Conservation (phyloP, 2,113 vertebrate species). For the Scomber colias region DNA sequence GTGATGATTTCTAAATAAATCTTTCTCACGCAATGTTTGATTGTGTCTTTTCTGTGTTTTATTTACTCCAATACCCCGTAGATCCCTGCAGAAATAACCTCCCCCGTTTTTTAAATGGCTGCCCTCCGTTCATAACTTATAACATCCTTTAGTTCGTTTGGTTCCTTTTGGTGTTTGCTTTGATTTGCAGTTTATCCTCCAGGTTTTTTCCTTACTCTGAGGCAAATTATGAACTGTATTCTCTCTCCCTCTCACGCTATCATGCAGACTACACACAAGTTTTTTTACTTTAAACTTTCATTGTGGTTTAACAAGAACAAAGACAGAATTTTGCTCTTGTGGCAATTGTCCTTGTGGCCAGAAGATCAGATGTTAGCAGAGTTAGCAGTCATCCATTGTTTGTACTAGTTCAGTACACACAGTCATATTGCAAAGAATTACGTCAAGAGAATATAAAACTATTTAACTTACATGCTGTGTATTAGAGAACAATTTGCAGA, state of each 20-base stretch:
- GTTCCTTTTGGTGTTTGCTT: slow-evolving; percentile 35
- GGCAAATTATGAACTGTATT: slow-evolving; percentile 23
- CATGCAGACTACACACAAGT: slow-evolving; percentile 32
- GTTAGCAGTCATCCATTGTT: slow-evolving; percentile 13
- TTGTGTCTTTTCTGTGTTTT: slow-evolving; percentile 9
- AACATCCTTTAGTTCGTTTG: slow-evolving; percentile 26
- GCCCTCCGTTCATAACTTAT: slow-evolving; percentile 1
- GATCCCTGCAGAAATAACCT: background rate
- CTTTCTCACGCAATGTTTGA: background rate
- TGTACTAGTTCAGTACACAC: slow-evolving; percentile 6
- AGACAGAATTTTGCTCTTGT: slow-evolving; percentile 42
- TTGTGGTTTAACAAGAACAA: slow-evolving; percentile 24
- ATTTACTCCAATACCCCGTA: background rate
- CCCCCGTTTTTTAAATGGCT: too few relatives aligned
- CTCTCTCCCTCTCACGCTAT: background rate
- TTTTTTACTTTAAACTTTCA: slow-evolving; percentile 6
- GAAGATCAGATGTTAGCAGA: slow-evolving; percentile 28
- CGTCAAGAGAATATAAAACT: background rate
- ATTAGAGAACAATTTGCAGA: background rate
- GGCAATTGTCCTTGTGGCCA: background rate
- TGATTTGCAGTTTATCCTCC: slow-evolving; percentile 43
- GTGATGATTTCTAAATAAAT: background rate
- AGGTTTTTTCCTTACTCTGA: slow-evolving; percentile 47
- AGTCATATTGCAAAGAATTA: background rate
- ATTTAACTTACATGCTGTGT: background rate